These are phyloP conservation scores for Seriola dumerili DNA, from an alignment of 2,113 vertebrate genomes.

Conservation along the genomic window DNA sequence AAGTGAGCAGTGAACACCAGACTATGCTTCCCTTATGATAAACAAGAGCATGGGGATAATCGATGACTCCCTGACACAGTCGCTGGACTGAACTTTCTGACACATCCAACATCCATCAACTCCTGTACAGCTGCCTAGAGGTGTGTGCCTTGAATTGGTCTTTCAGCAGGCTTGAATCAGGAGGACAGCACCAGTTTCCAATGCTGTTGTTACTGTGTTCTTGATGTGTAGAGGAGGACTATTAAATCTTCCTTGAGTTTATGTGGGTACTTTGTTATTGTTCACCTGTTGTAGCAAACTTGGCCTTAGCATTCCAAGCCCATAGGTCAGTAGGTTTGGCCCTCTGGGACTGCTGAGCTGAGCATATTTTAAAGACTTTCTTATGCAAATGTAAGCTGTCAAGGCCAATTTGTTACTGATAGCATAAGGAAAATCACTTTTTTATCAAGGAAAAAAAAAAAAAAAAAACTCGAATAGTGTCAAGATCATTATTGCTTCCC, in stretches of 20 bases:
- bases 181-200: background rate
- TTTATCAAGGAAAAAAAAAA: background rate
- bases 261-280: background rate
- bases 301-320: background rate
- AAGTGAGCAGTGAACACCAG: constrained; percentile 17
- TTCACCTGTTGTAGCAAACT: constrained; percentile 3
- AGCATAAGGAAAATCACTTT: background rate
- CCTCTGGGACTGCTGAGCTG: constrained; percentile 7
- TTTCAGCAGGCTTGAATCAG: constrained; percentile 13
- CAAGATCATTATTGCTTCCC: background rate
- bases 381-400: background rate
- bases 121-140: constrained; percentile 20
- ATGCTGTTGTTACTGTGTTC: background rate
- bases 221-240: constrained; percentile 1
- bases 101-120: constrained; percentile 26
- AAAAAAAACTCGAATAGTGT: background rate
- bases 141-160: background rate
- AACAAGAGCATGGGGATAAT: constrained; percentile 34
- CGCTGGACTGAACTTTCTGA: constrained; percentile 13
- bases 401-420: background rate
- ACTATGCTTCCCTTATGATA: constrained; percentile 8
- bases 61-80: constrained; percentile 10
- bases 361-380: constrained; percentile 5
- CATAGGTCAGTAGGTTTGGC: no score
- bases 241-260: background rate